Percentiles rank a stretch among this genome's conserved stretches.
Conservation (phyloP, 2,113 vertebrate genomes). For the Pterocles burchelli region DNA sequence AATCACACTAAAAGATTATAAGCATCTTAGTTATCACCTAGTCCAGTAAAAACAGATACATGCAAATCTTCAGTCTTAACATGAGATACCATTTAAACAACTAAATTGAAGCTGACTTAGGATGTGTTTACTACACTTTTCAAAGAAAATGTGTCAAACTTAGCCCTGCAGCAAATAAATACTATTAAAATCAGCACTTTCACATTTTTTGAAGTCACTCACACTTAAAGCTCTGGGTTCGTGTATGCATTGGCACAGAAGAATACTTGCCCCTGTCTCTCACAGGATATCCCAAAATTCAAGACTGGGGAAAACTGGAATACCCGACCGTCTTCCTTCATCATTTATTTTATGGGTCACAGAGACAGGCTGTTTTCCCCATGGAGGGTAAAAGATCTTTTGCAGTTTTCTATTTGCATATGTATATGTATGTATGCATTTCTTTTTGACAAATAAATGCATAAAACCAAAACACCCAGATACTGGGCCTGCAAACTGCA, state of each 20-base stretch:
- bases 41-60: neutral
- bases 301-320: neutral
- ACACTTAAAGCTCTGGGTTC: neutral
- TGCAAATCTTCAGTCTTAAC: neutral
- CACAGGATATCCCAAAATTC: neutral
- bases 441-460: neutral
- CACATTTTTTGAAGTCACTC: neutral
- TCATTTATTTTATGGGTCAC: neutral
- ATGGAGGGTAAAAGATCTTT: neutral
- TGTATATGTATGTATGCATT: accelerated
- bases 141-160: neutral
- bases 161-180: neutral
- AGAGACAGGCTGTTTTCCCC: neutral
- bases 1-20: neutral
- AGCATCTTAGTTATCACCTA: neutral
- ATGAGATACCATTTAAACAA: neutral
- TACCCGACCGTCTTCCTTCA: neutral
- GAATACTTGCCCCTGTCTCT: neutral
- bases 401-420: neutral
- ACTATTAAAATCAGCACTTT: neutral
- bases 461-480: neutral
- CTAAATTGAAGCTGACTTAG: neutral
- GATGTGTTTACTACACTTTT: neutral
- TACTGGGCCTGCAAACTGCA: neutral
- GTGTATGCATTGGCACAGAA: neutral